Conservation (phyloP, 2,888 invertebrate genomes). For the Aphrophora alni region DNA sequence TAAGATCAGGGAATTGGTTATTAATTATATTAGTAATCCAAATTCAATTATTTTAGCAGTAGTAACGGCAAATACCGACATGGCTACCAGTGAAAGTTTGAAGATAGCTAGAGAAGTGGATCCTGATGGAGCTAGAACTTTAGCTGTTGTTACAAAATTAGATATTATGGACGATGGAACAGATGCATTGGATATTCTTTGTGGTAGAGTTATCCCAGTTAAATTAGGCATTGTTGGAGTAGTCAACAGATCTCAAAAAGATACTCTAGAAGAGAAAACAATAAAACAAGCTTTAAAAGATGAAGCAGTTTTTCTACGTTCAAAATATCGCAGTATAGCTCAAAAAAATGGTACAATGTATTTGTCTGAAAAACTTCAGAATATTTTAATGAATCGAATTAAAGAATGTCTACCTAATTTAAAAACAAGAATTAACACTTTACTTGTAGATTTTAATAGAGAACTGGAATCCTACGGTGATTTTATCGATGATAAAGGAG, state of each 20-base stretch:
- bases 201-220: constrained; percentile 67
- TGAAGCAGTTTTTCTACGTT: constrained; percentile 65
- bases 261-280: constrained; percentile 59
- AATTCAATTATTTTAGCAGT: constrained; percentile 69
- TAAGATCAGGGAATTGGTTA: constrained; percentile 63
- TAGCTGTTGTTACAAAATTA: constrained; percentile 69
- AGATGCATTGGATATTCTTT: constrained; percentile 68
- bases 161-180: constrained; percentile 73
- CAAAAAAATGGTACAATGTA: constrained; percentile 65
- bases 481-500: constrained; percentile 64
- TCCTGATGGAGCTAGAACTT: constrained; percentile 64
- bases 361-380: constrained; percentile 65
- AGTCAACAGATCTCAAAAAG: constrained; percentile 68
- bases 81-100: constrained; percentile 68
- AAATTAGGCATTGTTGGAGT: constrained; percentile 71
- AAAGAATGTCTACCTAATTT: constrained; percentile 68
- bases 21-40: constrained; percentile 64
- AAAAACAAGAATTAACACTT: constrained; percentile 64
- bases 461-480: constrained; percentile 66
- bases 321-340: constrained; percentile 67
- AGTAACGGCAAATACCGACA: constrained; percentile 68
- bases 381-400: constrained; percentile 69
- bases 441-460: constrained; percentile 66
- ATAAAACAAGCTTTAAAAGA: constrained; percentile 62
- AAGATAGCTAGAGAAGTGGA: constrained; percentile 67